These are phyloP conservation scores for Esox lucius DNA, from an alignment of 2,797 vertebrate genomes.

Conservation along the genomic window DNA sequence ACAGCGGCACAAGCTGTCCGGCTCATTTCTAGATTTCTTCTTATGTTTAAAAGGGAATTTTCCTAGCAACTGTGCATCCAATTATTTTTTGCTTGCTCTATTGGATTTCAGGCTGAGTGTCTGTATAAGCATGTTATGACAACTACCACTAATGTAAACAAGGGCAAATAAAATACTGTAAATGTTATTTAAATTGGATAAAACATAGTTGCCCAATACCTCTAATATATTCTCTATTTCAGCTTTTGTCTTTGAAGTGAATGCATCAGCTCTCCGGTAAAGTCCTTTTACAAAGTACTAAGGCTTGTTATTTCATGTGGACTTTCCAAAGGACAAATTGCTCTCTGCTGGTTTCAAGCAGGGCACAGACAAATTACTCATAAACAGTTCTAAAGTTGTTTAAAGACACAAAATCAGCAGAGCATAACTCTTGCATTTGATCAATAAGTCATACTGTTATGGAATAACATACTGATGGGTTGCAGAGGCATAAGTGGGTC, in stretches of 20 bases:
- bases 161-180: too few relatives aligned
- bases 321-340: not conserved
- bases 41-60: too few relatives aligned
- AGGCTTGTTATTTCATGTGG: too few relatives aligned
- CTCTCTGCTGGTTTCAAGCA: not conserved
- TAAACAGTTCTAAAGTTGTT: constrained; percentile 26
- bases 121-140: too few relatives aligned
- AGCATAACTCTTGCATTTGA: constrained; percentile 18
- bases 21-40: too few relatives aligned
- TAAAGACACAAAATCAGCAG: constrained; percentile 27
- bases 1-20: too few relatives aligned
- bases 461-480: constrained; percentile 18
- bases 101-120: too few relatives aligned
- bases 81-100: too few relatives aligned
- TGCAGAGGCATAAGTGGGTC: constrained; percentile 10
- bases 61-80: too few relatives aligned
- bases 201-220: not conserved
- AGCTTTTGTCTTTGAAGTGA: not conserved
- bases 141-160: too few relatives aligned
- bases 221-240: not conserved
- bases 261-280: not conserved
- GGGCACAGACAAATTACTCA: not conserved
- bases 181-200: not conserved
- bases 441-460: constrained; percentile 43
- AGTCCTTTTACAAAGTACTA: not conserved